Evolutionary conservation across 2,113 vertebrate species (phyloP).

Genomic region (Candoia aspera): DNA sequence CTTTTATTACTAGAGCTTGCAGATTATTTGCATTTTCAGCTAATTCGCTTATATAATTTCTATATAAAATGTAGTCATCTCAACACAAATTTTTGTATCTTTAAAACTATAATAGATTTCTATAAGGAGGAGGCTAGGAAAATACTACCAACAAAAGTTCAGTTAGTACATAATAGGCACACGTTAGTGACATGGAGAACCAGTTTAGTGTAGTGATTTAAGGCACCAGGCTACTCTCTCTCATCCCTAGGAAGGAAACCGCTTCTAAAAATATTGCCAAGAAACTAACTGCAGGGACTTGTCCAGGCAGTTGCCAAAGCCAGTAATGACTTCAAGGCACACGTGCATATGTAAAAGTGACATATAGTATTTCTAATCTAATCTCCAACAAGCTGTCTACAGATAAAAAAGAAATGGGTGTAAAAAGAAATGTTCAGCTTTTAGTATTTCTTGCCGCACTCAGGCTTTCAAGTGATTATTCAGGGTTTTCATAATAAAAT

Average conservation of each 20-base stretch:
- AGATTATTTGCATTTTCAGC: background rate
- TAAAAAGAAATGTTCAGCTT: too few relatives aligned
- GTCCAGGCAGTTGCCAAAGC: background rate
- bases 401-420: background rate
- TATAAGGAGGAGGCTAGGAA: background rate
- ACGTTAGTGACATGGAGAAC: too few relatives aligned
- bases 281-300: background rate
- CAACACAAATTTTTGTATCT: background rate
- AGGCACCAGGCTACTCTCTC: too few relatives aligned
- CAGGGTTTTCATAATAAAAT: conserved; percentile 15
- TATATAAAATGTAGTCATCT: background rate
- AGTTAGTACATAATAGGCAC: too few relatives aligned
- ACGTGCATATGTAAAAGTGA: background rate
- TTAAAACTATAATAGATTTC: background rate
- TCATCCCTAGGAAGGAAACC: too few relatives aligned
- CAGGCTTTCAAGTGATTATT: background rate
- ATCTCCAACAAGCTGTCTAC: conserved; percentile 20
- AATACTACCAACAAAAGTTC: too few relatives aligned
- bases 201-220: too few relatives aligned
- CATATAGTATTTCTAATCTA: background rate
- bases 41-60: background rate
- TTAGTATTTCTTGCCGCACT: conserved; percentile 15
- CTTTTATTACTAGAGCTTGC: background rate
- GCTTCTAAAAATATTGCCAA: background rate
- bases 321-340: background rate